Evolutionary conservation across 2,797 vertebrate genomes (phyloP).

Genomic region (Dermochelys coriacea): DNA sequence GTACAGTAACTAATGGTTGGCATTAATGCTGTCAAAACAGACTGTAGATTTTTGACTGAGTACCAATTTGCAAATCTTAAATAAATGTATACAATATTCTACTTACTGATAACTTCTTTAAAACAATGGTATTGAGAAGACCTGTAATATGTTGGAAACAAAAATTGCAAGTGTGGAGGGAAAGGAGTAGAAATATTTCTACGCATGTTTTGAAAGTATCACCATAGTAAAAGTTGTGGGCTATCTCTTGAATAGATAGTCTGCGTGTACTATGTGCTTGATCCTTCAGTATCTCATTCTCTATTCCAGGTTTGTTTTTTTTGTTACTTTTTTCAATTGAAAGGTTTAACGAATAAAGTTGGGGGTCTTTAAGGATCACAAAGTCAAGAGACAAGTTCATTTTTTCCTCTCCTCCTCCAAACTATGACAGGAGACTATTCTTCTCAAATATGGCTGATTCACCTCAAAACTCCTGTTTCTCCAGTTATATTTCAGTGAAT

Average conservation of each 20-base stretch:
- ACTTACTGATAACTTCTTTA: neutral
- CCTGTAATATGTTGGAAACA: neutral
- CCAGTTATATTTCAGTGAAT: neutral
- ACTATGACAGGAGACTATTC: neutral
- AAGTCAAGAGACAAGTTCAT: neutral
- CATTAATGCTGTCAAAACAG: neutral
- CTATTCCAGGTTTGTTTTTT: neutral
- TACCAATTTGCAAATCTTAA: neutral
- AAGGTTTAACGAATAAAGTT: neutral
- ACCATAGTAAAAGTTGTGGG: neutral
- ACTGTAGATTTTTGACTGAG: neutral
- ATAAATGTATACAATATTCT: neutral
- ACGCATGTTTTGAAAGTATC: neutral
- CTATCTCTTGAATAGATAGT: neutral
- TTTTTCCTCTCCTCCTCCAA: neutral
- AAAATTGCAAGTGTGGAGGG: neutral
- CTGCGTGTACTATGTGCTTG: neutral
- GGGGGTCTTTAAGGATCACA: neutral
- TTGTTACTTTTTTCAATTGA: neutral
- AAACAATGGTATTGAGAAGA: neutral
- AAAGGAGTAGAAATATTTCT: neutral
- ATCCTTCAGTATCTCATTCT: neutral
- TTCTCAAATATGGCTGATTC: neutral
- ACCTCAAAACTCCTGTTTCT: constrained; percentile 17
- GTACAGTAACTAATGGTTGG: neutral